Percentiles rank a stretch among this genome's conserved stretches.
phyloP scores from a whole-genome alignment of 2,797 vertebrate species.

The Cryptoblepharus egeriae region DNA sequence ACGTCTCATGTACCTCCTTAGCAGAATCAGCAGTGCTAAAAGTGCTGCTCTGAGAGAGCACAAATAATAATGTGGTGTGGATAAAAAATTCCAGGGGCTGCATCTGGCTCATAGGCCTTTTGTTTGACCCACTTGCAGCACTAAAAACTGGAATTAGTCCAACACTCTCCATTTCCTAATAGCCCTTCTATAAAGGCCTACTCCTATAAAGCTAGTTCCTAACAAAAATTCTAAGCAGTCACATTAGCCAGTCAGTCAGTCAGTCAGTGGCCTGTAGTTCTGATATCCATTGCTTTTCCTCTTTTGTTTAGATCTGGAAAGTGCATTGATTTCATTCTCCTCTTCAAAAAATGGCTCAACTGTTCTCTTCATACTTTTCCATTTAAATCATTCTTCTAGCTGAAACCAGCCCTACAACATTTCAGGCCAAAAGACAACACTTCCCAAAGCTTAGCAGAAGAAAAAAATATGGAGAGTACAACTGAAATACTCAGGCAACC shows the following conservation, averaged over 20 bases:
- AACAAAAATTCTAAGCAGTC: background rate
- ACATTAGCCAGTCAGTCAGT: background rate
- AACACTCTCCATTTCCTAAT: background rate
- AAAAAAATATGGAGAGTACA: conserved; percentile 7
- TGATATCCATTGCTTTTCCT: conserved; percentile 22
- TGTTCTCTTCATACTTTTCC: conserved; percentile 47
- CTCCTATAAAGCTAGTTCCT: background rate
- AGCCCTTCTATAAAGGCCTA: background rate
- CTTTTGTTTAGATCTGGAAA: conserved; percentile 45
- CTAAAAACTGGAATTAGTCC: too few relatives aligned
- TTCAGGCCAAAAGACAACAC: conserved; percentile 32
- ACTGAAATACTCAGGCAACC: conserved; percentile 34
- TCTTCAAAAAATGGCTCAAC: conserved; percentile 4
- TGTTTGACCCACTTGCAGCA: too few relatives aligned
- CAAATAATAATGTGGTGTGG: too few relatives aligned
- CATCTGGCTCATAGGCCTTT: too few relatives aligned
- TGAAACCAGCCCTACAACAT: conserved; percentile 34
- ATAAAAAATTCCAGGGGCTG: too few relatives aligned
- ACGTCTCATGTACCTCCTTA: too few relatives aligned
- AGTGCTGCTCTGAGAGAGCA: too few relatives aligned
- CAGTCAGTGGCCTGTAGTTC: background rate
- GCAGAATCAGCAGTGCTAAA: too few relatives aligned
- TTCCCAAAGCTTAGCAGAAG: conserved; percentile 30
- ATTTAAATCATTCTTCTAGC: conserved; percentile 48
- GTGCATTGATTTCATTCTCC: conserved; percentile 34